Evolutionary conservation across 2,113 vertebrate genomes (phyloP).

Genomic region (Hydropotes inermis): DNA sequence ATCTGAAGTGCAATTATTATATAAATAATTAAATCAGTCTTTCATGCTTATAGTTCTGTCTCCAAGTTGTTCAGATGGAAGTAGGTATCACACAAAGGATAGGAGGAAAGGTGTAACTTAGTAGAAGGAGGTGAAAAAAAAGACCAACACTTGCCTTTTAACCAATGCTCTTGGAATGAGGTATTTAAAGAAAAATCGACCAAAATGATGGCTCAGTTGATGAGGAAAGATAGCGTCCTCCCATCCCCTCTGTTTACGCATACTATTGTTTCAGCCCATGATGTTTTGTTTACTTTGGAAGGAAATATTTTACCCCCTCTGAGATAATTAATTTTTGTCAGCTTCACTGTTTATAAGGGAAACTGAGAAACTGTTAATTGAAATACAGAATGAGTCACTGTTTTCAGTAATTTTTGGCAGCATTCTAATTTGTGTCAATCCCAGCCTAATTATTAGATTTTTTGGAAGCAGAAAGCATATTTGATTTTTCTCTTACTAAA

Average conservation of each 20-base stretch:
- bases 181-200: not conserved
- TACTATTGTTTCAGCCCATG: conserved; percentile 70
- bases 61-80: not conserved
- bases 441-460: conserved; percentile 81
- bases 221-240: not conserved
- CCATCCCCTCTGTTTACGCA: not conserved
- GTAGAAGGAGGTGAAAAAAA: not conserved
- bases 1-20: not conserved
- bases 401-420: conserved; percentile 83
- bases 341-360: conserved; percentile 82
- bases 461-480: conserved; percentile 71
- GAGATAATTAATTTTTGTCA: conserved; percentile 84
- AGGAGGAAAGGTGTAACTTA: not conserved
- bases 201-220: not conserved
- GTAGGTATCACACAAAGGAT: not conserved
- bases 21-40: not conserved
- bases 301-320: conserved; percentile 74
- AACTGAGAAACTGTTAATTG: conserved; percentile 85
- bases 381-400: conserved; percentile 84
- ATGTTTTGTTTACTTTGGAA: conserved; percentile 72
- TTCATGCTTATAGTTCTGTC: not conserved
- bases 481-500: conserved; percentile 61
- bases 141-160: not conserved
- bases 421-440: conserved; percentile 83
- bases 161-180: not conserved